phyloP scores from a whole-genome alignment of 2,888 invertebrate genomes.

The Diaphora mendica region DNA sequence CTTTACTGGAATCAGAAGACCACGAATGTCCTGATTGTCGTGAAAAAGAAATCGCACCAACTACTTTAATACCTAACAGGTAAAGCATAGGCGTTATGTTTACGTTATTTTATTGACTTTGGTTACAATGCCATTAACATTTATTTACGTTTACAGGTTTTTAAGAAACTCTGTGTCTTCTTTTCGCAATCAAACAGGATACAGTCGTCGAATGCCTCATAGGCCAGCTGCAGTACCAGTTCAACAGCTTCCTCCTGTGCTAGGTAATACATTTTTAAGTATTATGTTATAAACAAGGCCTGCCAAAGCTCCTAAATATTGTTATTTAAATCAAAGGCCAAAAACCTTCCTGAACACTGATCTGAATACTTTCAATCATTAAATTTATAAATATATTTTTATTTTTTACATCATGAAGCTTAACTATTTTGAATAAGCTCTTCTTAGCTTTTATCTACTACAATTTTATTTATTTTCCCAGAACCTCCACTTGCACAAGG shows the following conservation, averaged over 20 bases:
- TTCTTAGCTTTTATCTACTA: background rate
- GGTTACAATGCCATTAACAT: background rate
- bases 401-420: background rate
- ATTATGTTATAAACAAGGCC: background rate
- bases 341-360: background rate
- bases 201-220: constrained; percentile 86
- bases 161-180: constrained; percentile 95
- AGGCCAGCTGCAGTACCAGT: constrained; percentile 66
- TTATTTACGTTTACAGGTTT: constrained; percentile 83
- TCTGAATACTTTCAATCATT: background rate
- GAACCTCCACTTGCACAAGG: constrained; percentile 38
- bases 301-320: background rate
- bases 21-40: constrained; percentile 98
- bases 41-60: constrained; percentile 96
- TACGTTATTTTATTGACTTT: background rate
- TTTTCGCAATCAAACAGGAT: constrained; percentile 97
- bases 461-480: constrained; percentile 29
- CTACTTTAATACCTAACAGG: constrained; percentile 95
- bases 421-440: background rate
- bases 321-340: background rate
- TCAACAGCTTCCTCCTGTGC: constrained; percentile 55
- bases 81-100: constrained; percentile 37
- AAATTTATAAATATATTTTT: background rate
- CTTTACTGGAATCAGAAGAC: constrained; percentile 96
- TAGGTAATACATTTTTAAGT: constrained; percentile 51